These are phyloP conservation scores for Nemurella pictetii DNA, from an alignment of 2,888 invertebrate species.

Conservation along the genomic window DNA sequence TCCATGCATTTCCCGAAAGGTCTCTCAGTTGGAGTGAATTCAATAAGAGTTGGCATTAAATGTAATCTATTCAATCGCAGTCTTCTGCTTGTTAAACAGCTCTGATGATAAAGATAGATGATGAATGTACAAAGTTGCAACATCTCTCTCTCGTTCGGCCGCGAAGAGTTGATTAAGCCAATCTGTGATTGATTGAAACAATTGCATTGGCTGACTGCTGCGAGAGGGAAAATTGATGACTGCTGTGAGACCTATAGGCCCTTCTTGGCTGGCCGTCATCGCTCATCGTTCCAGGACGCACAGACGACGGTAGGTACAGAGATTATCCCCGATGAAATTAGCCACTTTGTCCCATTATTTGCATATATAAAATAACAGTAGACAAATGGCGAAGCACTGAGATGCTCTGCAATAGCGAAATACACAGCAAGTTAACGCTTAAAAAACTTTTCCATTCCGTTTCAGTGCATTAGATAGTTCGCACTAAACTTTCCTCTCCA, in stretches of 20 bases:
- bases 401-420: not conserved
- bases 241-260: not conserved
- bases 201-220: slow-evolving; percentile 7
- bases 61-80: not conserved
- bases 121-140: not conserved
- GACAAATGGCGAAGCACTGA: not conserved
- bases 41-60: too few species aligned
- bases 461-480: not conserved
- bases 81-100: not conserved
- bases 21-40: not conserved
- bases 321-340: not conserved
- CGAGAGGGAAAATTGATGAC: not conserved
- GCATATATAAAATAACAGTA: not conserved
- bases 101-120: slow-evolving; percentile 10
- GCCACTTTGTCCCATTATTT: not conserved
- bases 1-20: not conserved
- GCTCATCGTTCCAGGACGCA: not conserved
- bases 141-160: not conserved
- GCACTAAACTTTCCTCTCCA: too few species aligned
- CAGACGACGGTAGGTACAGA: not conserved
- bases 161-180: slow-evolving; percentile 14
- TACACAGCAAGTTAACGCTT: not conserved
- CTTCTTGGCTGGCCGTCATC: not conserved
- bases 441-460: not conserved
- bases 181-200: slow-evolving; percentile 27